Conservation (phyloP, 2,113 vertebrate genomes). For the Podarcis muralis region DNA sequence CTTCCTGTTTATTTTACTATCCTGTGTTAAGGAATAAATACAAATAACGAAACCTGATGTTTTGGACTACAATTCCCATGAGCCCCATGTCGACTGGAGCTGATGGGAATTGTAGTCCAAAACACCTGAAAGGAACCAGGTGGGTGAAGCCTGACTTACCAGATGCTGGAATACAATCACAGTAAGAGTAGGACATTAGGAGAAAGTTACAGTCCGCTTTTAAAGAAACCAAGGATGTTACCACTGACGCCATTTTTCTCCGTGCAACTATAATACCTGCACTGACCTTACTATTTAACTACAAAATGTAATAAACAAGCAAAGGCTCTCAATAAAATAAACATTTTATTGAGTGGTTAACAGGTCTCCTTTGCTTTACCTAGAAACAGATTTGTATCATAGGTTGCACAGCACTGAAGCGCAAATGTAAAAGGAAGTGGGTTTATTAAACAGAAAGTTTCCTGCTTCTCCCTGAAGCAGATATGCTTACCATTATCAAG, state of each 20-base stretch:
- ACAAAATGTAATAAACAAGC: constrained; percentile 20
- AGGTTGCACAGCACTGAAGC: background rate
- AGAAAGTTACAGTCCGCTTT: background rate
- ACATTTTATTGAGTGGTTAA: constrained; percentile 11
- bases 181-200: background rate
- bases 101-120: no score
- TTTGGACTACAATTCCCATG: no score
- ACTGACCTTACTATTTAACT: background rate
- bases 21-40: background rate
- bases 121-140: no score
- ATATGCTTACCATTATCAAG: constrained; percentile 3
- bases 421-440: background rate
- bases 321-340: background rate
- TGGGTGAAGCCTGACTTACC: no score
- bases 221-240: background rate
- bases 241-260: background rate
- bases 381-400: constrained; percentile 8
- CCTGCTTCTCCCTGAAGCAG: constrained; percentile 13
- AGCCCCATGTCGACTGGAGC: no score
- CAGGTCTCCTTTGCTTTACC: background rate
- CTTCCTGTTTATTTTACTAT: background rate
- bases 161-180: background rate
- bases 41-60: background rate
- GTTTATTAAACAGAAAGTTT: constrained; percentile 9
- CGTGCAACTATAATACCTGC: background rate